Evolutionary conservation across 2,888 invertebrate genomes (phyloP), one percentile per base, ranked within the genome.

Genomic region (Pherbina coryleti): DNA sequence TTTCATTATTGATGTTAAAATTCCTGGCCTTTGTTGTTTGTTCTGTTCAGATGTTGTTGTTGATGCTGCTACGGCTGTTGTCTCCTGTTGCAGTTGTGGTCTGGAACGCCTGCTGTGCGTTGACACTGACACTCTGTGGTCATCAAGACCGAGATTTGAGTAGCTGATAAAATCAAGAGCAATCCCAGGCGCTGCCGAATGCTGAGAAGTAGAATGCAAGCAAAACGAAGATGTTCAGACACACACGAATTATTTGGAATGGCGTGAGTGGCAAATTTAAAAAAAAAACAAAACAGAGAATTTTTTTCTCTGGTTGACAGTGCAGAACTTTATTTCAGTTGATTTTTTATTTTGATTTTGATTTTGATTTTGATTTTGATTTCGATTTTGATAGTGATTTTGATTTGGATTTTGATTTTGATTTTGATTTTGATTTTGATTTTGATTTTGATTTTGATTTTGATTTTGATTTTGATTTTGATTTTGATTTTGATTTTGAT

Each of bases 1-100:
- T 85, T 86, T 87, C 86, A 85, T 86, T 85, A 87, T 86, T 81
- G 82, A 82, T 78, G 74, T 44, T 74, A 51, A 57, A 57, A 72
- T 72, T 31, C 25, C 22, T 57, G 44, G 28, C 69, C 17, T 69
- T 57, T 72, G 25, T 34, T 34, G 11, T 72, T 19, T 19, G 31
- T 34, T 44, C 11, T 57, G 57, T 11, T 25, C 25, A 9, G 60
- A 19, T 62, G 25, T 28, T 31, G 22, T 34, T 44, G 8, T 60
- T 44, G 60, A 37, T n/a, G 25, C 8, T 28, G 55, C 31, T 55
- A 3, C 14, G 49, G 11, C n/a, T 71, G 11, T 31, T 71, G 53
- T 57, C 19, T 31, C 31, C 34, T 60, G 70, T 53, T 53, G 64
- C 60, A 53, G 74, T 51, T 74, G 64, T 49, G 64, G 74, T 34